Evolutionary conservation across 2,113 vertebrate species (phyloP), one percentile per base, ranked within the genome.

Genomic region (Indicator maculatus): DNA sequence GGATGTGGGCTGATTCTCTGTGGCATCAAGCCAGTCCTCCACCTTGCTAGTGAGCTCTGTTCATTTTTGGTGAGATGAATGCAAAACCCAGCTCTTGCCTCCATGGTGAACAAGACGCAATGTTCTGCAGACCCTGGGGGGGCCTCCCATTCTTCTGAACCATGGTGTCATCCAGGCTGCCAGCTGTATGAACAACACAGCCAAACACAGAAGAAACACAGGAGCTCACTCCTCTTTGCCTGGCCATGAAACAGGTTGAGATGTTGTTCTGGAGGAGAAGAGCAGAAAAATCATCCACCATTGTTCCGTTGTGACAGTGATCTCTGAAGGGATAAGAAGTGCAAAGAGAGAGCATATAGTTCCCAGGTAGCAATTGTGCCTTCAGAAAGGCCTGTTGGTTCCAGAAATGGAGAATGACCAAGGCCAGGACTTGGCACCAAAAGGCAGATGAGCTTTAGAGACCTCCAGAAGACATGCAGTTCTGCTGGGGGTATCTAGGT

Each of bases 311-410:
- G 63, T 88, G 70, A 92, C 45, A 60, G 33, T 4, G 23, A 91
- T 67, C 64, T 92, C 78, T 71, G 90, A 88, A 90, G 66, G 65
- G 70, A 65, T 69, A 74, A 61, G 75, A 92, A 88, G 75, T 74
- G 88, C 77, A 91, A 93, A 95, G 73, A 86, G 44, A 76, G 26
- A 74, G 18, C 55, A 93, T 88, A 93, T 90, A 45, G 36, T 77
- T 89, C 85, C 75, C 69, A 74, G 82, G 76, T 72, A 91, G 63
- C 78, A 83, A 30, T 28, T 71, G 67, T 87, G 84, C 93, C 95
- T 94, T 93, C 76, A 84, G 50, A 86, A 94, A 58, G 93, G 80
- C 70, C 39, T 72, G n/a, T 72, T 91, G 86, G 30, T 78, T 95
- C 44, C 39, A 81, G 55, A 55, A 88, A 59, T 2, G 21, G 80